These are phyloP conservation scores for Rynchops niger DNA, from an alignment of 2,113 vertebrate genomes.

Conservation along the genomic window DNA sequence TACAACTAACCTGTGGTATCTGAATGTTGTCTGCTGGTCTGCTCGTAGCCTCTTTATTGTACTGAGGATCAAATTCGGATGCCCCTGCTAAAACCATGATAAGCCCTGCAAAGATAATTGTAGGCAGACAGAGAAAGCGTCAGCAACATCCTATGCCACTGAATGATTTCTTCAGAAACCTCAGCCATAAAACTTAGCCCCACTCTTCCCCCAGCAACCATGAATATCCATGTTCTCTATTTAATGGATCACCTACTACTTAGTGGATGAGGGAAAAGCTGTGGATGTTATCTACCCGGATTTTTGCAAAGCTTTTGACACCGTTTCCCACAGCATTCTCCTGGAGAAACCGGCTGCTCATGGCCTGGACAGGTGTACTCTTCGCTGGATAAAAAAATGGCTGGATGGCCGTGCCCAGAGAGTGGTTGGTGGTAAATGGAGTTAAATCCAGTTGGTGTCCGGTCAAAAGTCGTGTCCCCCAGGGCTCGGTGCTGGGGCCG, in stretches of 20 bases:
- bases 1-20: conserved; percentile 89
- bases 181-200: background rate
- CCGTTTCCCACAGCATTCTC: no score
- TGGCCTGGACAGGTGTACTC: no score
- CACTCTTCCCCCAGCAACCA: background rate
- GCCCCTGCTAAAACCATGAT: conserved; percentile 95
- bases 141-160: background rate
- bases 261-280: no score
- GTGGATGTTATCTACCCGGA: no score
- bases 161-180: background rate
- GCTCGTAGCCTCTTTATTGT: conserved; percentile 97
- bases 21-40: conserved; percentile 94
- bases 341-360: no score
- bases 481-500: no score
- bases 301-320: no score
- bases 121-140: background rate
- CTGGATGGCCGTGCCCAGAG: no score
- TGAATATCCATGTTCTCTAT: background rate
- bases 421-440: no score
- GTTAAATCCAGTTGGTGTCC: no score
- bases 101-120: conserved; percentile 80
- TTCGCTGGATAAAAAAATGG: no score
- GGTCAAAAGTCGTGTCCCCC: no score
- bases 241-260: background rate
- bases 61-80: conserved; percentile 96